A percentile compares a stretch with the other conserved stretches of the same genome.
phyloP scores from a whole-genome alignment of 2,113 vertebrate genomes.

The Bubalus kerabau region DNA sequence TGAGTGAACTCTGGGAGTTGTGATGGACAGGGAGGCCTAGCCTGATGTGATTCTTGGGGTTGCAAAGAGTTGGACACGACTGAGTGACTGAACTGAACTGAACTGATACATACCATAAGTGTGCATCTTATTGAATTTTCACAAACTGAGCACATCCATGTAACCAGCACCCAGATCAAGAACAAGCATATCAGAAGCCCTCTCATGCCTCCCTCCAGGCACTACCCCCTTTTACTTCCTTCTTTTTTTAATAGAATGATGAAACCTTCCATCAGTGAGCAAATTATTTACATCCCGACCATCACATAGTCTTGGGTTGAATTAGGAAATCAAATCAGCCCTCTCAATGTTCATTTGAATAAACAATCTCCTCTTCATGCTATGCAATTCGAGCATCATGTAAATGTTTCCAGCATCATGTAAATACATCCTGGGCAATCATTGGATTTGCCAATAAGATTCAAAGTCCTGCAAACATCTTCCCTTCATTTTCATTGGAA shows the following conservation, averaged over 20 bases:
- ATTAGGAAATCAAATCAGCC: constrained; percentile 42
- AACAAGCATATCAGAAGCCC: not conserved
- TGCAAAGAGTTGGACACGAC: accelerated
- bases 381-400: constrained; percentile 10
- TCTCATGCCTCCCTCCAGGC: not conserved
- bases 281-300: constrained; percentile 36
- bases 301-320: not conserved
- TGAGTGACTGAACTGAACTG: too few species aligned
- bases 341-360: constrained; percentile 25
- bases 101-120: not conserved
- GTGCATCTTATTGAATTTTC: constrained; percentile 7
- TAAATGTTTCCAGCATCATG: constrained; percentile 43
- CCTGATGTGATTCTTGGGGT: too few species aligned
- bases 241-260: constrained; percentile 5
- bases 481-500: constrained; percentile 50
- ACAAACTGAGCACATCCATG: not conserved
- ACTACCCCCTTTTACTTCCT: not conserved
- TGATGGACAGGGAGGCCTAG: too few species aligned
- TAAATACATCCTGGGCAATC: constrained; percentile 39
- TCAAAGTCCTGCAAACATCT: constrained; percentile 53
- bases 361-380: not conserved
- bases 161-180: not conserved
- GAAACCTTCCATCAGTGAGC: not conserved
- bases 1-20: too few species aligned
- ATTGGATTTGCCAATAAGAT: constrained; percentile 16